Evolutionary conservation across 2,888 invertebrate species (phyloP).

Genomic region (Cacoxenus indagator): DNA sequence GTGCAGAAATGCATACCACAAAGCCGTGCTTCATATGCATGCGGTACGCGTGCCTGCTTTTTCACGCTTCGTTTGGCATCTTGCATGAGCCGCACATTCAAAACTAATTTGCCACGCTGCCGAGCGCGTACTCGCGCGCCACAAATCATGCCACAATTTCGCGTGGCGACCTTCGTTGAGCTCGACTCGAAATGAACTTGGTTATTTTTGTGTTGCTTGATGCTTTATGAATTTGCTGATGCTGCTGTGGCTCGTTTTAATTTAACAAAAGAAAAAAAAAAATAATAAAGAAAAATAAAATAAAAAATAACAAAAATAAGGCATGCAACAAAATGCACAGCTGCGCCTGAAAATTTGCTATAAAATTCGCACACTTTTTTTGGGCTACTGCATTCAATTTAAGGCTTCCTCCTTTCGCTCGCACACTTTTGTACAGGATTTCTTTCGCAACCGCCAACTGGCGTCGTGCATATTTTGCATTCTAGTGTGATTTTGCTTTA

Average conservation of each 20-base stretch:
- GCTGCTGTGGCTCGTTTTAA: no score
- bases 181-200: neutral
- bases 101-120: neutral
- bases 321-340: neutral
- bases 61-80: neutral
- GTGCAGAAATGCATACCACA: no score
- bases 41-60: neutral
- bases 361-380: no score
- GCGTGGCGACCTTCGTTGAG: neutral
- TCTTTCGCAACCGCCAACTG: neutral
- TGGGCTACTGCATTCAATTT: no score
- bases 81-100: neutral
- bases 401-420: no score
- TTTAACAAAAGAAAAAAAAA: no score
- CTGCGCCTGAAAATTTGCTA: no score
- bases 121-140: neutral
- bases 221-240: no score
- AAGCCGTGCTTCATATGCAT: no score
- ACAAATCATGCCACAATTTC: neutral
- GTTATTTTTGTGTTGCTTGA: neutral
- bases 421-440: no score
- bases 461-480: neutral
- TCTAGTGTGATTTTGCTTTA: no score
- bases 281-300: neutral
- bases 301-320: neutral